phyloP scores from a whole-genome alignment of 2,113 vertebrate species.

The Anguilla rostrata region DNA sequence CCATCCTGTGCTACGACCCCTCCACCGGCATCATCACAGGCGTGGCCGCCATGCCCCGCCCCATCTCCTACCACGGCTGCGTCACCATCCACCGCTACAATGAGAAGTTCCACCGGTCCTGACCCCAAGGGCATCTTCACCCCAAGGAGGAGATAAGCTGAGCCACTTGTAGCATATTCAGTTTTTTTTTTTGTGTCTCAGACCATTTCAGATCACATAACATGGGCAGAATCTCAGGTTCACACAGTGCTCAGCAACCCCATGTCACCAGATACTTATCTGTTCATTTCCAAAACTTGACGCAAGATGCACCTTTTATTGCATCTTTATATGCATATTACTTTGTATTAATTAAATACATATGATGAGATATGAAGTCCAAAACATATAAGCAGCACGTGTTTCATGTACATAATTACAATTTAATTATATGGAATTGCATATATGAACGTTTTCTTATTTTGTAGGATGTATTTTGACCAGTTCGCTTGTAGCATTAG shows the following conservation, averaged over 20 bases:
- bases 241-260: neutral
- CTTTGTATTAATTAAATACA: neutral
- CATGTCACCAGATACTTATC: neutral
- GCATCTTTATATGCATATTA: no score
- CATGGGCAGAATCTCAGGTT: neutral
- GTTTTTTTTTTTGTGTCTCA: constrained; percentile 14
- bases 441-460: no score
- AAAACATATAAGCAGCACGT: neutral
- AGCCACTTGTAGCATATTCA: constrained; percentile 21
- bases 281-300: neutral
- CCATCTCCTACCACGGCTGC: constrained; percentile 96
- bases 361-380: neutral
- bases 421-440: no score
- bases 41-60: constrained; percentile 92
- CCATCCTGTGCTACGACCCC: constrained; percentile 92
- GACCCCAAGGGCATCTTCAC: constrained; percentile 35
- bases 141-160: constrained; percentile 25
- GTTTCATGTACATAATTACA: neutral
- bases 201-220: constrained; percentile 8
- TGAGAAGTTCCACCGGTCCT: constrained; percentile 87
- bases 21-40: constrained; percentile 93
- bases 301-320: neutral
- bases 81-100: constrained; percentile 97
- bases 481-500: neutral
- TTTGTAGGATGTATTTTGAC: neutral